Evolutionary conservation across 2,797 vertebrate species (phyloP), one percentile per base, ranked within the genome.

Genomic region (Labeo calbasu): DNA sequence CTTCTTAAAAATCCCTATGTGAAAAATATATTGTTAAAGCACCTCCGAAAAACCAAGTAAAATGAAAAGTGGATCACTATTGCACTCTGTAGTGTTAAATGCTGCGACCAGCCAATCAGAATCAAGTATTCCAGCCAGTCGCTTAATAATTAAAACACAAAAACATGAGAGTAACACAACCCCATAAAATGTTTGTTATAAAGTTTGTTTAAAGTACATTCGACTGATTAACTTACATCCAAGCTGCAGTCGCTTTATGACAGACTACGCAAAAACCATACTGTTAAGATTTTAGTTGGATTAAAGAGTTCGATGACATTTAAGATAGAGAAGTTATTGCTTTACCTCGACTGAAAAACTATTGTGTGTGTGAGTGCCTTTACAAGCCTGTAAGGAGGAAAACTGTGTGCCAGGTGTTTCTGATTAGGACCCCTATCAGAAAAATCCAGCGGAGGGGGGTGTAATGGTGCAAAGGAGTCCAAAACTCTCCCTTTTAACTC

Each of bases 331-430:
- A 63, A 65, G 40, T 63, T 48, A 12, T 63, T 48, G 40, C 61
- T 32, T 68, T 51, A 68, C 50, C 36, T 12, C 3, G 1, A 14
- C 40, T 48, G 15, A 32, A 65, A 78, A 70, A 75, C 5, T 36
- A 2, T 68, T 78, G 51, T n/a, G 81, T 75, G 73, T 82, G 77
- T 70, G 61, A 77, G 28, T 32, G 53, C 23, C 25, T 79, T 71
- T 73, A 80, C 15, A 63, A 70, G 75, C 40, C 61, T 70, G 85
- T 85, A 87, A 65, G 68, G 78, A 88, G 81, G 48, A 57, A 79
- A 59, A 91, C 59, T 92, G 91, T 91, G 90, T 88, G 75, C 93
- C 94, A 95, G 92, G 93, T 94, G 94, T 93, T 93, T 93, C 87
- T 69, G 89, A 90, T 94, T 94, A 93, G 85, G 80, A 59, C 81